Percentiles rank a stretch among this genome's conserved stretches.
phyloP scores from a whole-genome alignment of 2,888 invertebrate genomes.

The Trichacis sp. region DNA sequence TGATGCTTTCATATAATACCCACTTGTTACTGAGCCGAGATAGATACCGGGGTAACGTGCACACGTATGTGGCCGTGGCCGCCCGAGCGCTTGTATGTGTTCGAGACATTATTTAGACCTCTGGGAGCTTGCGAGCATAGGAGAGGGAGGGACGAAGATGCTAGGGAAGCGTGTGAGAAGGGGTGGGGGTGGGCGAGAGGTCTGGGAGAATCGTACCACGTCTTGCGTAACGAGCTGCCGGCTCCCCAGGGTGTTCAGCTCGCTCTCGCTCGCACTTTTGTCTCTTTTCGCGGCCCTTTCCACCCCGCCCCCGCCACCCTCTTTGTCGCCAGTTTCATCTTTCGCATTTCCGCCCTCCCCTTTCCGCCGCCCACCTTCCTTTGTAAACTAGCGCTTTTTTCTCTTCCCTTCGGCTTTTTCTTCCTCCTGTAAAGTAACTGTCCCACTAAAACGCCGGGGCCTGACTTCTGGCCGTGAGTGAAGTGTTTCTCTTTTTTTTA shows the following conservation, averaged over 20 bases:
- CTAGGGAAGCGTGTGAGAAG: constrained; percentile 29
- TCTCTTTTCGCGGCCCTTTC: constrained; percentile 12
- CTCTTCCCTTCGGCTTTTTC: constrained; percentile 19
- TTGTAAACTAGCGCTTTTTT: constrained; percentile 22
- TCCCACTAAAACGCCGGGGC: no score
- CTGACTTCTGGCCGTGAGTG: no score
- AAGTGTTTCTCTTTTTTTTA: no score
- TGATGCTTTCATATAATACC: constrained; percentile 54
- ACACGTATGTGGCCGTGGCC: constrained; percentile 14
- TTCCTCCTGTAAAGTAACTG: no score
- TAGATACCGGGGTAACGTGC: constrained; percentile 45
- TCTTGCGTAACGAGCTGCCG: constrained; percentile 67
- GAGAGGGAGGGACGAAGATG: constrained; percentile 24
- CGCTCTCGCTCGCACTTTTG: constrained; percentile 36
- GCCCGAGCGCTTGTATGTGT: constrained; percentile 25
- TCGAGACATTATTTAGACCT: constrained; percentile 59
- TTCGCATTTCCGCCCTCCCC: constrained; percentile 37
- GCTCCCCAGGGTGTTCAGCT: constrained; percentile 64
- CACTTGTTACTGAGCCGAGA: constrained; percentile 63
- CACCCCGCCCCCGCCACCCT: constrained; percentile 1
- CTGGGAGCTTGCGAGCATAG: constrained; percentile 46
- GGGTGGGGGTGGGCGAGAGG: constrained; percentile 40
- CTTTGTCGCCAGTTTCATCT: constrained; percentile 13
- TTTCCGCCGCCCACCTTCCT: constrained; percentile 42
- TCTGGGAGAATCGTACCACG: constrained; percentile 57